Base-by-base conservation (phyloP, 1,140 invertebrate species). In the Mactra quadrangularis region DNA sequence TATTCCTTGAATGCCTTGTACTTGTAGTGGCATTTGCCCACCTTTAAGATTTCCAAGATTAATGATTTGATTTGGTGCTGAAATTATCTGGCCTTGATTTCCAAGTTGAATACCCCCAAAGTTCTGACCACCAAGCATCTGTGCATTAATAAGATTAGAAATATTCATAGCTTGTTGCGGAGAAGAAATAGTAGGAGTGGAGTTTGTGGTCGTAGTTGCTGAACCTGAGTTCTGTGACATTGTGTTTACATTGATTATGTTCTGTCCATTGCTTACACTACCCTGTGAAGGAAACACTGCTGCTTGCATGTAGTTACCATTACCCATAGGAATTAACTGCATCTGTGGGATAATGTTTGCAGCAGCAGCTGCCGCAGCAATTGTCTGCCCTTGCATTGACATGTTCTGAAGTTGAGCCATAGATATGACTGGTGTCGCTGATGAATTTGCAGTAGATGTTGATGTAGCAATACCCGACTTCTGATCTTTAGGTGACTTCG, bases 291-390 rank as follows among this genome's bases (percentile, higher is more conserved):
- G 60, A 27, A 50, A 62, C 9, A 78, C 47, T 4, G 35, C 35
- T 1, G 66, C 77, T 60, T 81, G 77, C 66, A 81, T 71, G 38
- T 70, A 81, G 29, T 41, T 81, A 15, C 77, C 77, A n/a, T 68
- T 68, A 1, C 79, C 79, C 22, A 82, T 55, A 4, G 68, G 79
- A 53, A 82, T 82, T 4, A 82, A 38, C 57, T 74, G 79, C 59
- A 82, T 64, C 47, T 82, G 79, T 33, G 79, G 79, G 29, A 82
- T 82, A 17, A 82, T 82, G 31, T 82, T 82, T 9, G 79, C 79
- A 64, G 79, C 79, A 19, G 79, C 79, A 17, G 79, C 79, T 19
- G 79, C 79, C 15, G 79, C 79, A 15, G 79, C 79, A 2, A 82
- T 82, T 74, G 79, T 82, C 50, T 82, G 79, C 22, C 71, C 70